These are phyloP conservation scores for Engraulis encrasicolus DNA, from an alignment of 2,113 vertebrate genomes.

Conservation along the genomic window DNA sequence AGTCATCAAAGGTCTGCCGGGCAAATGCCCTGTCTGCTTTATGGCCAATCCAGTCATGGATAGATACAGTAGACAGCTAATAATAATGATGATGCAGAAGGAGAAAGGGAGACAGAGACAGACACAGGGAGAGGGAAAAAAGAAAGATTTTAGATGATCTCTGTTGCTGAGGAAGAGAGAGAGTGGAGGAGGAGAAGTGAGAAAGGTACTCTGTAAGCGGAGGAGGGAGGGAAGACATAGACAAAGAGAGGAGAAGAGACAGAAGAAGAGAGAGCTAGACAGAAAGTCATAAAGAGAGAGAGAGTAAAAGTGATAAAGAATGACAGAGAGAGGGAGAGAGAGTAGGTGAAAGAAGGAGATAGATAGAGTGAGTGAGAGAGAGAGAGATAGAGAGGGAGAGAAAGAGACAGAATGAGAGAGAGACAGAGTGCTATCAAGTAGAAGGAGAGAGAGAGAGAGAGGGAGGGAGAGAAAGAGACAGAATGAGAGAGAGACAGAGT, in stretches of 20 bases:
- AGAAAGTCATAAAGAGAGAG: not conserved
- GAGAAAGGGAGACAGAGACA: no score
- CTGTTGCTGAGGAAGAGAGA: constrained; percentile 19
- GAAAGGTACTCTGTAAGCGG: no score
- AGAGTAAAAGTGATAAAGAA: not conserved
- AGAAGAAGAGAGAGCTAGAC: not conserved
- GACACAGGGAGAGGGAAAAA: no score
- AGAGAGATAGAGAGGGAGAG: not conserved
- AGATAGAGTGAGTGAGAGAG: not conserved
- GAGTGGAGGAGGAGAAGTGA: not conserved
- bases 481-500: not conserved
- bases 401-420: not conserved
- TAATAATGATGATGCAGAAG: no score
- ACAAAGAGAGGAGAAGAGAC: constrained; percentile 15
- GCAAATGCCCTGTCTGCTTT: no score
- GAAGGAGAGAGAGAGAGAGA: constrained; percentile 2
- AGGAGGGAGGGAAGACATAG: not conserved
- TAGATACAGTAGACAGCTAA: no score
- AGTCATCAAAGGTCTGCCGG: no score
- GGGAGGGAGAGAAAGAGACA: not conserved
- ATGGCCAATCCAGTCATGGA: no score
- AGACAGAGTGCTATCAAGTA: no score
- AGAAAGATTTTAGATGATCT: no score
- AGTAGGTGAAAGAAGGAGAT: not conserved
- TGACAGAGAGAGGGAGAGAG: constrained; percentile 18